Base-by-base conservation (phyloP, 1,140 invertebrate genomes). In the Goniozus legneri region DNA sequence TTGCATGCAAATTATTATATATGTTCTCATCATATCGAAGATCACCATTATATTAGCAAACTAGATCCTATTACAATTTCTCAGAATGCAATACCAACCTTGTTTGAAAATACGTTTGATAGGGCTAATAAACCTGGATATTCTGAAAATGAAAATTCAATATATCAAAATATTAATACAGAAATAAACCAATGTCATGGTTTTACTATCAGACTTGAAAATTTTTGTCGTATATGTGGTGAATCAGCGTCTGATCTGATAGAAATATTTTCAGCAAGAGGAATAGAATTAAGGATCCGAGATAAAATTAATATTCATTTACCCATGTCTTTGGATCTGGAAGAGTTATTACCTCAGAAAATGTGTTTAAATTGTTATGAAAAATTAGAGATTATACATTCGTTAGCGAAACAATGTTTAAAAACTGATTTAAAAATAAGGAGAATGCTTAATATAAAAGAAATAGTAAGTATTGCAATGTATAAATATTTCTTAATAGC, bases 261-360 rank as follows among this genome's bases (percentile, higher is more conserved):
- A 27, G 58, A 69, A 16, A 65, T 69, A 22, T 67, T 68, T 54
- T 21, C 44, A 19, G 20, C 16, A 4, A 54, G 54, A 33, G 58
- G 57, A 0, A 37, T 37, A 14, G 55, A 64, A 8, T 37, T 59
- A 18, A 60, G 43, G 7, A 22, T 68, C 10, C 55, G 40, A 43
- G 60, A 71, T 19, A 71, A 64, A 56, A 65, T 71, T 19, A 44
- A 43, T 34, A 41, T 67, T 21, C 55, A 64, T 46, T 48, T 68
- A 35, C 68, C 68, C 16, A 63, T 71, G 14, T 34, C 34, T 8
- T 18, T 68, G 12, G 34, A 54, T 13, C 10, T 21, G 16, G 34
- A 63, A 4, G 64, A 69, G 37, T 34, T 49, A 13, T 51, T 64
- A 50, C 62, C 64, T 8, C 60, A 58, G 33, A 64, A 61, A 49